These are phyloP conservation scores for Tenthredo livida DNA, from an alignment of 2,888 invertebrate species.

Conservation along the genomic window DNA sequence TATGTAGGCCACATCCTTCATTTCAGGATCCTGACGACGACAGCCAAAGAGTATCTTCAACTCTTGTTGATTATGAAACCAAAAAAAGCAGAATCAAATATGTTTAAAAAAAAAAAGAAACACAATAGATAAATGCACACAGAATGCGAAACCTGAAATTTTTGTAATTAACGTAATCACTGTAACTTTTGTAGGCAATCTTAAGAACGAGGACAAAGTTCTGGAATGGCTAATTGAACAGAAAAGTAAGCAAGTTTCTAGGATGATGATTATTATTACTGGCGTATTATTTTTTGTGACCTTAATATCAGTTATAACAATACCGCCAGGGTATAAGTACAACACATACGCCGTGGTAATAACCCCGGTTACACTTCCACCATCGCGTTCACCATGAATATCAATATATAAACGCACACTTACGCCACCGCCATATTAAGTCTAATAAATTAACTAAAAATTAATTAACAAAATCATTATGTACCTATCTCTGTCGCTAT, in stretches of 20 bases:
- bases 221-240: conserved; percentile 97
- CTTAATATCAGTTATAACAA: conserved; percentile 77
- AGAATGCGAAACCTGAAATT: conserved; percentile 11
- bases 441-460: conserved; percentile 28
- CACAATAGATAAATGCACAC: conserved; percentile 2
- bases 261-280: conserved; percentile 78
- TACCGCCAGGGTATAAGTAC: conserved; percentile 75
- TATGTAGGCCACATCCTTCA: conserved; percentile 35
- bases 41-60: conserved; percentile 4
- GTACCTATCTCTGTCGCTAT: conserved; percentile 12
- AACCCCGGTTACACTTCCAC: conserved; percentile 73
- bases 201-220: conserved; percentile 96
- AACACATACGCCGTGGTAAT: conserved; percentile 73
- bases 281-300: conserved; percentile 78
- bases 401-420: not conserved
- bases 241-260: conserved; percentile 91
- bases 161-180: conserved; percentile 35
- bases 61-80: not conserved
- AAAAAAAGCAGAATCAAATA: conserved; percentile 13
- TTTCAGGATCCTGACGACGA: conserved; percentile 49
- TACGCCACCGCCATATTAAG: conserved; percentile 35
- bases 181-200: conserved; percentile 89
- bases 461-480: conserved; percentile 6
- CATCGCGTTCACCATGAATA: conserved; percentile 69
- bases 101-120: conserved; percentile 21